Conservation (phyloP, 2,888 invertebrate species). For the Tribolium freemani region DNA sequence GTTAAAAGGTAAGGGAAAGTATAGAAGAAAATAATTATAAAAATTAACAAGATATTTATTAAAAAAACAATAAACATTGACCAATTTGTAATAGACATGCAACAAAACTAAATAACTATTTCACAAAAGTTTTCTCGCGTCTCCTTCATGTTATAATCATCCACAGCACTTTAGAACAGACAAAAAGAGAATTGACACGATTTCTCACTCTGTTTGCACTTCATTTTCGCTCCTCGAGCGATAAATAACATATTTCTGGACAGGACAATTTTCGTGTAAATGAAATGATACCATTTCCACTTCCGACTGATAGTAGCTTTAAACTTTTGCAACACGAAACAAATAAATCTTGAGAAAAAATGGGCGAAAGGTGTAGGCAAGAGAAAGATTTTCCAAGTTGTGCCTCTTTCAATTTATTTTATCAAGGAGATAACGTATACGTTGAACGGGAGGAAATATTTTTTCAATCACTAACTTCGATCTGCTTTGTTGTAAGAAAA, state of each 20-base stretch:
- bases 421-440: slow-evolving; percentile 11
- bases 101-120: too few relatives aligned
- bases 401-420: slow-evolving; percentile 21
- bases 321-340: slow-evolving; percentile 17
- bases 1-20: too few relatives aligned
- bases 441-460: not conserved
- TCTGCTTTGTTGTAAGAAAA: not conserved
- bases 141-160: too few relatives aligned
- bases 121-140: too few relatives aligned
- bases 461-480: not conserved
- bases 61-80: too few relatives aligned
- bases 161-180: too few relatives aligned
- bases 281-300: slow-evolving; percentile 9
- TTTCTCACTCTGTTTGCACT: not conserved
- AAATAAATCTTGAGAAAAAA: slow-evolving; percentile 20
- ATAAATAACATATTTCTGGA: not conserved
- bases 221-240: not conserved
- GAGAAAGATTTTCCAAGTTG: slow-evolving; percentile 15
- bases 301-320: slow-evolving; percentile 3
- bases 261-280: not conserved
- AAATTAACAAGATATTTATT: too few relatives aligned
- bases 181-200: too few relatives aligned
- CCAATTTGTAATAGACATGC: too few relatives aligned
- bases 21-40: too few relatives aligned
- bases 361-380: slow-evolving; percentile 12